A percentile compares a stretch with the other conserved stretches of the same genome.
Conservation (phyloP, 2,888 invertebrate genomes). For the Xestia sexstrigata region DNA sequence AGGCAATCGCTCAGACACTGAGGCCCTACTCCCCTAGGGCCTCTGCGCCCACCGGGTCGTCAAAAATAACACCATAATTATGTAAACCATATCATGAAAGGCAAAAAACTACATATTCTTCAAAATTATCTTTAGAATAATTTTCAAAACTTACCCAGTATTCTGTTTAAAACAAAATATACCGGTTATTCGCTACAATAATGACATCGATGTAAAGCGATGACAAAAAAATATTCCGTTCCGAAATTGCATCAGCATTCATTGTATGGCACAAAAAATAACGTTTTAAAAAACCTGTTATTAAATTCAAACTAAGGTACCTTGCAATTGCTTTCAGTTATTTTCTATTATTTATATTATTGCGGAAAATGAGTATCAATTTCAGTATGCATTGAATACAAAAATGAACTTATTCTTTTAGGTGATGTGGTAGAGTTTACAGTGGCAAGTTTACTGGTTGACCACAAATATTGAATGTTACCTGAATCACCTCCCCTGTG, state of each 20-base stretch:
- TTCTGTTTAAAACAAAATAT: not conserved
- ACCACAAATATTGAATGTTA: slow-evolving; percentile 65
- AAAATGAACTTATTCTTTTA: slow-evolving; percentile 39
- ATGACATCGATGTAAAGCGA: slow-evolving; percentile 10
- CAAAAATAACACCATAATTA: no score
- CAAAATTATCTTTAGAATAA: no score
- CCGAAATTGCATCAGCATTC: slow-evolving; percentile 16
- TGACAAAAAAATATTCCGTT: slow-evolving; percentile 7
- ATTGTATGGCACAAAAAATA: not conserved
- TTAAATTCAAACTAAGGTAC: slow-evolving; percentile 5
- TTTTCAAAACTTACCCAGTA: not conserved
- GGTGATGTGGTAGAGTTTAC: slow-evolving; percentile 39
- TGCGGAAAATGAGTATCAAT: slow-evolving; percentile 40
- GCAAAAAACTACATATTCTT: no score
- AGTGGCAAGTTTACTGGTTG: slow-evolving; percentile 36
- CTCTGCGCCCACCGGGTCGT: no score
- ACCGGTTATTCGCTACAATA: not conserved
- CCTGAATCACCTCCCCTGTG: slow-evolving; percentile 66
- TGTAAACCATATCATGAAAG: no score
- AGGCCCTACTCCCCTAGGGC: no score
- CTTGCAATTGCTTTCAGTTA: slow-evolving; percentile 25
- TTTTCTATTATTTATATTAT: slow-evolving; percentile 49
- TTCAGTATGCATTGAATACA: slow-evolving; percentile 7
- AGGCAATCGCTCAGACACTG: no score
- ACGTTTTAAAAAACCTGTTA: slow-evolving; percentile 8